Conservation (phyloP, 1,140 invertebrate species). For the Drosophila nigromelanica region DNA sequence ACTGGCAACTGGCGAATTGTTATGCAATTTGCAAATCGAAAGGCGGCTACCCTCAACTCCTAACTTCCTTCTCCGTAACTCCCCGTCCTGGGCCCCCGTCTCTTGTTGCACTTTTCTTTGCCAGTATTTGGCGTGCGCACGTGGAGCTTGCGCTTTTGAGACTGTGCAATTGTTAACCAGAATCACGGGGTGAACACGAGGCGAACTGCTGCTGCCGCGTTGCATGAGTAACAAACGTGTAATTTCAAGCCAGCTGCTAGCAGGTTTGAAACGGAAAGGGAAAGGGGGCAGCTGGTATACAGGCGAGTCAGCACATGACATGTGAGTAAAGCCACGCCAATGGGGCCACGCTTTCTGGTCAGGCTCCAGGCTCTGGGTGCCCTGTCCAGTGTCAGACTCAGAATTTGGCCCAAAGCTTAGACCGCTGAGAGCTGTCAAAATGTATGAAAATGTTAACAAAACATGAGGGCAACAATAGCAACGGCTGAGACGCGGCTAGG, state of each 20-base stretch:
- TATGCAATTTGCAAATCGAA: conserved; percentile 72
- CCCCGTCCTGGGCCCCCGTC: not conserved
- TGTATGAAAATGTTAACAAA: conserved; percentile 58
- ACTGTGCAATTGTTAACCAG: conserved; percentile 47
- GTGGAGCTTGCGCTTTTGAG: conserved; percentile 18
- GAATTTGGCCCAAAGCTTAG: not conserved
- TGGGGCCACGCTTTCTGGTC: conserved; percentile 21
- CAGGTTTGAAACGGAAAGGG: not conserved
- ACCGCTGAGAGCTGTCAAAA: conserved; percentile 32
- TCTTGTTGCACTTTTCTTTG: conserved; percentile 42
- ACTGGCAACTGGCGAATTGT: conserved; percentile 43
- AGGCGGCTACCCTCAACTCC: conserved; percentile 20
- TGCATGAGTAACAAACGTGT: conserved; percentile 78
- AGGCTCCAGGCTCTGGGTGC: not conserved
- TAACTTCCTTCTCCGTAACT: not conserved
- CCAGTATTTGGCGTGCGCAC: conserved; percentile 14
- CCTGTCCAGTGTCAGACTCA: conserved; percentile 10
- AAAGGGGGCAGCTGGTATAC: not conserved
- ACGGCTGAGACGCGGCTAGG: not conserved
- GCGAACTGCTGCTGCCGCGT: conserved; percentile 35
- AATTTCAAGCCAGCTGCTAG: conserved; percentile 46
- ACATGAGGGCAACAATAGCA: conserved; percentile 20
- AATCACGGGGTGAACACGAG: conserved; percentile 48
- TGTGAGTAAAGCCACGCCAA: conserved; percentile 13
- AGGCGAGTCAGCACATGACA: conserved; percentile 47